Base-by-base conservation (phyloP, 35 echinoderm and acorn worm species). In the Ophiothrix spiculata region DNA sequence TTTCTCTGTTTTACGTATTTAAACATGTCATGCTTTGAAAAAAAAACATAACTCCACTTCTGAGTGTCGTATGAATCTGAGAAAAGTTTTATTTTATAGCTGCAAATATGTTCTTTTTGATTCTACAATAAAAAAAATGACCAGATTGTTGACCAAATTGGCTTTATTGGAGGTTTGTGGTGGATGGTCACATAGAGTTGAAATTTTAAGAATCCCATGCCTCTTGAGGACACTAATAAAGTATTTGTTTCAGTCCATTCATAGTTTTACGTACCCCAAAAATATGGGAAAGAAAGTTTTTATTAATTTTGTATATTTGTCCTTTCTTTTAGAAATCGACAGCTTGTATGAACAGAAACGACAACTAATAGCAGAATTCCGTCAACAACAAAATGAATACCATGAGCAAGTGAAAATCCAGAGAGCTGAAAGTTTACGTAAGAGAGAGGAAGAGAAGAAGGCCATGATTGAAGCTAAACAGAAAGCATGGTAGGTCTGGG, bases 261-360 rank as follows among this genome's bases (percentile, higher is more conserved):
- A n/a, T n/a, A 13, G 13, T 13, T 60, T n/a, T n/a, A n/a, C n/a
- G n/a, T n/a, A n/a, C n/a, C n/a, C n/a, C n/a, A n/a, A n/a, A n/a
- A 31, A 32, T 12, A 69, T 29, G 36, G 14, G 31, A 69, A 25
- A 33, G 75, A 6, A 19, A 39, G 25, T 6, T 31, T 83, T 32
- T 37, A 29, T 28, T 10, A 38, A 42, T 56, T 23, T 77, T 64
- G 19, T 39, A n/a, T n/a, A n/a, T n/a, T 36, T 75, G 38, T 46
- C 17, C 11, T 64, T 36, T 14, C 45, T 41, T 80, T 31, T 77
- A 95, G 93, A 95, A 84, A 95, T 95, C 63, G 86, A 91, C 77
- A 56, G 77, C 23, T 39, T 95, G 39, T 91, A 95, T 36, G 86
- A 88, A 4, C 56, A 78, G 64, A 85, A 83, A 17, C 84, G 93